A percentile compares a stretch with the other conserved stretches of the same genome.
phyloP scores from a whole-genome alignment of 64 coral and sea anemone genomes.

The Dendrophyllia cribrosa region DNA sequence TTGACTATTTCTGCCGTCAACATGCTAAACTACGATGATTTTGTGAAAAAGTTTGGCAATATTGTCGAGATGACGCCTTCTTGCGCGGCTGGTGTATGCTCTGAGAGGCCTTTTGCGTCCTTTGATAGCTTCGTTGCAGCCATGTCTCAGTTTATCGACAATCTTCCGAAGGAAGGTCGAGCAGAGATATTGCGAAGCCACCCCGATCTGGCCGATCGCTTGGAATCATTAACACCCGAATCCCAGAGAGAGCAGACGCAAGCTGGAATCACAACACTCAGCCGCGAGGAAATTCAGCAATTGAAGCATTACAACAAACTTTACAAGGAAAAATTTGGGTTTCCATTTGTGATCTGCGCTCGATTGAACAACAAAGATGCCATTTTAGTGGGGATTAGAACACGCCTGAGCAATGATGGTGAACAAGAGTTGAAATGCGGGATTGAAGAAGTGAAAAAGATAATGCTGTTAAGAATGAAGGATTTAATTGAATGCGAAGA shows the following conservation, averaged over 20 bases:
- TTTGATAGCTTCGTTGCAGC: slow-evolving; percentile 34
- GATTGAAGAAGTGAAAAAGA: slow-evolving; percentile 85
- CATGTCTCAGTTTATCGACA: slow-evolving; percentile 66
- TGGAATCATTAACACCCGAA: slow-evolving; percentile 70
- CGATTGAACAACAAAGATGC: slow-evolving; percentile 76
- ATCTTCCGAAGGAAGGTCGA: slow-evolving; percentile 30
- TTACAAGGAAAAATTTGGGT: slow-evolving; percentile 77
- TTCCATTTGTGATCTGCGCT: slow-evolving; percentile 85
- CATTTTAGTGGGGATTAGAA: slow-evolving; percentile 48
- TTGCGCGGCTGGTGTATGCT: slow-evolving; percentile 59
- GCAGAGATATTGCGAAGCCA: slow-evolving; percentile 54
- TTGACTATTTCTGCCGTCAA: slow-evolving; percentile 51
- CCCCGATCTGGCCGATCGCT: slow-evolving; percentile 55
- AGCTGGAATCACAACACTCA: slow-evolving; percentile 65
- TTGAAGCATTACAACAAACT: slow-evolving; percentile 45
- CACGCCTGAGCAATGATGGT: slow-evolving; percentile 44
- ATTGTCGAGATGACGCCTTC: slow-evolving; percentile 56
- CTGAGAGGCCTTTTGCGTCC: slow-evolving; percentile 41
- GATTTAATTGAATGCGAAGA: slow-evolving; percentile 72
- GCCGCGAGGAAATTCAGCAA: slow-evolving; percentile 14
- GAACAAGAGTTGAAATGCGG: slow-evolving; percentile 66
- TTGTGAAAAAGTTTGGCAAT: slow-evolving; percentile 77
- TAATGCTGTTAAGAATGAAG: slow-evolving; percentile 79
- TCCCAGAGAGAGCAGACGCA: slow-evolving; percentile 71
- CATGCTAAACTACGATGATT: slow-evolving; percentile 41